These are phyloP conservation scores for Acrocyrtus sp. DNA, from an alignment of 2,888 invertebrate species.

Conservation along the genomic window DNA sequence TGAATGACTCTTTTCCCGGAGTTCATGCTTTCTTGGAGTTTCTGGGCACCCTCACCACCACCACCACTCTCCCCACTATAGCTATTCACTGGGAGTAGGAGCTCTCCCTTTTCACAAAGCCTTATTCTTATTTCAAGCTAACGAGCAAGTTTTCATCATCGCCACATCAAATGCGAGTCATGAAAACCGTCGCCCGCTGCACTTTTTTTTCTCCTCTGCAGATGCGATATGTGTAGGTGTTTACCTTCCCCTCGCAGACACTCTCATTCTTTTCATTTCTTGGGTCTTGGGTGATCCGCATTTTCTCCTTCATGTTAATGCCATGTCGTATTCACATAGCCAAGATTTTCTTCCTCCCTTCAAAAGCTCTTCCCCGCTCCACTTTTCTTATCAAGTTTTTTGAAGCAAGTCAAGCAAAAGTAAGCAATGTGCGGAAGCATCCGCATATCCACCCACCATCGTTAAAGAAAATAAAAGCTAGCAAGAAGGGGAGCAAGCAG, in stretches of 20 bases:
- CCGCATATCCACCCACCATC: too few species aligned
- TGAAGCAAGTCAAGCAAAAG: conserved; percentile 36
- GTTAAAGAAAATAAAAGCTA: conserved; percentile 36
- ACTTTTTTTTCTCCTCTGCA: conserved; percentile 3
- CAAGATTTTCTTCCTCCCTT: conserved; percentile 26
- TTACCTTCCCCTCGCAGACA: conserved; percentile 27
- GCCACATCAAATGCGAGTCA: conserved; percentile 37
- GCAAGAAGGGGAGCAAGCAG: conserved; percentile 45
- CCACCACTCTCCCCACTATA: too few species aligned
- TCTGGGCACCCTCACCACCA: conserved; percentile 24
- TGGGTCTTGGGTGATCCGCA: too few species aligned
- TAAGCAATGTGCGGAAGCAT: too few species aligned
- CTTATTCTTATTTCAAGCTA: conserved; percentile 15
- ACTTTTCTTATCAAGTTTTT: conserved; percentile 25
- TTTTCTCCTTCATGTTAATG: conserved; percentile 18
- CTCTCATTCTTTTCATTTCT: conserved; percentile 14
- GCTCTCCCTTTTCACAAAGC: conserved; percentile 28
- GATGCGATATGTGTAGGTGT: background rate
- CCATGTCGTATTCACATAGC: conserved; percentile 27
- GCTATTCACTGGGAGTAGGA: conserved; percentile 12
- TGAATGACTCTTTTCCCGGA: conserved; percentile 23
- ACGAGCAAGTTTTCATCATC: conserved; percentile 42
- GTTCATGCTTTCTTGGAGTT: conserved; percentile 45
- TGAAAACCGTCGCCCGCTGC: conserved; percentile 43
- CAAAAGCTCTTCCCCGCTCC: too few species aligned